Evolutionary conservation across 2,888 invertebrate species (phyloP).

Genomic region (Gerris lacustris): DNA sequence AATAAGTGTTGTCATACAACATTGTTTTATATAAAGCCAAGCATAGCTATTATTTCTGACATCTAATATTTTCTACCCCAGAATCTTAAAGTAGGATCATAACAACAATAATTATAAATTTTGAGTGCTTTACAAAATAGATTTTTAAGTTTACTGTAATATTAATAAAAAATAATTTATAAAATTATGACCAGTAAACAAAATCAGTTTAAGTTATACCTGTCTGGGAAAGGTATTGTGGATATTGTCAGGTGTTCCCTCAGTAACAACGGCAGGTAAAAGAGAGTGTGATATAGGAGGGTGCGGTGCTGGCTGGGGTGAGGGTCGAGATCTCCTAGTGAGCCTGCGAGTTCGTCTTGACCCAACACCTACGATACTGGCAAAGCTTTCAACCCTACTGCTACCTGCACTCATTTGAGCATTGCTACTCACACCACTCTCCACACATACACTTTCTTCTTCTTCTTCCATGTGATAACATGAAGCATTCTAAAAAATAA

Average conservation of each 20-base stretch:
- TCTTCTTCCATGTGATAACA: constrained; percentile 38
- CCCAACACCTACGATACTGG: constrained; percentile 15
- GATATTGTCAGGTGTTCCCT: constrained; percentile 41
- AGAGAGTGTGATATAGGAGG: constrained; percentile 35
- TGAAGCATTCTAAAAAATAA: constrained; percentile 37
- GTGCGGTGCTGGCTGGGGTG: constrained; percentile 18
- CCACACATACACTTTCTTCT: constrained; percentile 30
- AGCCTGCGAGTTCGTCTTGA: constrained; percentile 11
- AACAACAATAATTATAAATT: too few species aligned
- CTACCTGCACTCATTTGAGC: not conserved
- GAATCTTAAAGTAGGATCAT: too few species aligned
- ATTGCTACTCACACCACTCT: not conserved
- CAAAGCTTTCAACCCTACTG: constrained; percentile 14
- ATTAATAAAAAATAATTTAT: too few species aligned
- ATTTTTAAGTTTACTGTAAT: too few species aligned
- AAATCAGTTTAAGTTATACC: not conserved
- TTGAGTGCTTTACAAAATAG: too few species aligned
- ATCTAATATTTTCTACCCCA: too few species aligned
- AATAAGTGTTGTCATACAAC: too few species aligned
- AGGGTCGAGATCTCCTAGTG: constrained; percentile 8
- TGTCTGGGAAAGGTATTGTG: constrained; percentile 20
- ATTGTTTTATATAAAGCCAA: too few species aligned
- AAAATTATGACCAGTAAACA: too few species aligned
- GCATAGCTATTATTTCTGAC: too few species aligned
- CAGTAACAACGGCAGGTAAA: constrained; percentile 52